A percentile compares a stretch with the other conserved stretches of the same genome.
Evolutionary conservation across 2,113 vertebrate species (phyloP).

Genomic region (Scartelaos histophorus): DNA sequence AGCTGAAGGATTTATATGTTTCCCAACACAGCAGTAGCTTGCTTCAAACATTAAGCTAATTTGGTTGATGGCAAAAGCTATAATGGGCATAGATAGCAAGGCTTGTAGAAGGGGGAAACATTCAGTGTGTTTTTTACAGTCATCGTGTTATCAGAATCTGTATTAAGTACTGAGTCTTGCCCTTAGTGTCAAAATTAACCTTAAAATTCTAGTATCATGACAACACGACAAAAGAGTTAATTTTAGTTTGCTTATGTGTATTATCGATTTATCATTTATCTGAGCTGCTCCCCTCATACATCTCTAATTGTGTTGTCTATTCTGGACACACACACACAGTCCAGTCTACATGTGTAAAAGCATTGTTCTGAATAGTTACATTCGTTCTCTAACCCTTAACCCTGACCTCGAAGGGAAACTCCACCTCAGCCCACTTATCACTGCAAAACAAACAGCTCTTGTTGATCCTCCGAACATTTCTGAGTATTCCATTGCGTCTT

Average conservation of each 20-base stretch:
- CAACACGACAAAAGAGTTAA: not conserved
- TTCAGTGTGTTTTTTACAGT: not conserved
- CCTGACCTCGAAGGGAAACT: constrained; percentile 35
- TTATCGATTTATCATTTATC: not conserved
- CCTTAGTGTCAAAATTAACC: too few species aligned
- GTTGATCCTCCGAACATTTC: constrained; percentile 14
- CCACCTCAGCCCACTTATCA: constrained; percentile 21
- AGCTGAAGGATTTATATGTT: too few species aligned
- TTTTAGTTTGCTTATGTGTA: not conserved
- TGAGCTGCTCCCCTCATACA: not conserved
- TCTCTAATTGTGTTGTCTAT: not conserved
- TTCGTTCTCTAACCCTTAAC: constrained; percentile 35
- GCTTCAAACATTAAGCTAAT: not conserved
- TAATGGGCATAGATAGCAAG: not conserved
- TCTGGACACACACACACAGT: constrained; percentile 10
- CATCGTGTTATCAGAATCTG: too few species aligned
- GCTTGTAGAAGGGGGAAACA: not conserved
- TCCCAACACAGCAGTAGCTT: not conserved
- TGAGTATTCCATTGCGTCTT: not conserved
- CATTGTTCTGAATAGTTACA: constrained; percentile 19
- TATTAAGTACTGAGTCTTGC: too few species aligned
- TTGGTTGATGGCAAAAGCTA: not conserved
- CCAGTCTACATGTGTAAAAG: not conserved
- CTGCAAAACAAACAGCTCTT: constrained; percentile 25
- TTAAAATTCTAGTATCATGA: too few species aligned